phyloP scores from a whole-genome alignment of 35 echinoderm and acorn worm species.

The Apostichopus parvimensis region DNA sequence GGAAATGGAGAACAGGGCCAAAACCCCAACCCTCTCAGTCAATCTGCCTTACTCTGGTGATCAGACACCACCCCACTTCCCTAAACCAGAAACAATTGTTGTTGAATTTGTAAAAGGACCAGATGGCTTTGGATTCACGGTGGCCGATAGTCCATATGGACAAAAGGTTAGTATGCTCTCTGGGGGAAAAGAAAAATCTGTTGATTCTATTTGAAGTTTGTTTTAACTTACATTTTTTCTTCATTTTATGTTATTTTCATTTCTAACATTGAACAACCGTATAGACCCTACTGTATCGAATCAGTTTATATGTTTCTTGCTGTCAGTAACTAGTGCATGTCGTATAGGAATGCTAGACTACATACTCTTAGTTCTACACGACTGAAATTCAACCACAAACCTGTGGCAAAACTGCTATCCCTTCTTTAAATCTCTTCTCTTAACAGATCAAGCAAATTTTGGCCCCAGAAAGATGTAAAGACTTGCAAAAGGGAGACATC shows the following conservation, averaged over 20 bases:
- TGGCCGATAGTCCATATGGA: slow-evolving; percentile 95
- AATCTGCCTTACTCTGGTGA: slow-evolving; percentile 31
- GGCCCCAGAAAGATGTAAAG: slow-evolving; percentile 82
- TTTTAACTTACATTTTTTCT: too few relatives aligned
- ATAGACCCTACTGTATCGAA: too few relatives aligned
- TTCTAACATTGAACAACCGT: too few relatives aligned
- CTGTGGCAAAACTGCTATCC: background rate
- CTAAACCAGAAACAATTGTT: slow-evolving; percentile 69
- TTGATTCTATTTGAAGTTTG: too few relatives aligned
- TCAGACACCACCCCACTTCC: slow-evolving; percentile 18
- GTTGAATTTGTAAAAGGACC: slow-evolving; percentile 83
- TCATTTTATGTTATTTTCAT: too few relatives aligned
- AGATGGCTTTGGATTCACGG: slow-evolving; percentile 92
- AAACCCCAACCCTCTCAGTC: slow-evolving; percentile 68
- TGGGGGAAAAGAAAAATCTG: too few relatives aligned
- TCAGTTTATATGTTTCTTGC: too few relatives aligned
- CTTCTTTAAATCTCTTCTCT: background rate
- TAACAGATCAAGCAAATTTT: slow-evolving; percentile 94
- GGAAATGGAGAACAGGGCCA: slow-evolving; percentile 52
- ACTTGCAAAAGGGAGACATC: slow-evolving; percentile 85
- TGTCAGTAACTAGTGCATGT: too few relatives aligned
- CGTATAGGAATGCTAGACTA: too few relatives aligned
- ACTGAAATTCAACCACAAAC: too few relatives aligned
- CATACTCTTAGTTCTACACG: too few relatives aligned
- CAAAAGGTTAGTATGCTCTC: slow-evolving; percentile 76